Percentiles rank a stretch among this genome's conserved stretches.
Evolutionary conservation across 2,113 vertebrate genomes (phyloP).

Genomic region (Epinephelus fuscoguttatus): DNA sequence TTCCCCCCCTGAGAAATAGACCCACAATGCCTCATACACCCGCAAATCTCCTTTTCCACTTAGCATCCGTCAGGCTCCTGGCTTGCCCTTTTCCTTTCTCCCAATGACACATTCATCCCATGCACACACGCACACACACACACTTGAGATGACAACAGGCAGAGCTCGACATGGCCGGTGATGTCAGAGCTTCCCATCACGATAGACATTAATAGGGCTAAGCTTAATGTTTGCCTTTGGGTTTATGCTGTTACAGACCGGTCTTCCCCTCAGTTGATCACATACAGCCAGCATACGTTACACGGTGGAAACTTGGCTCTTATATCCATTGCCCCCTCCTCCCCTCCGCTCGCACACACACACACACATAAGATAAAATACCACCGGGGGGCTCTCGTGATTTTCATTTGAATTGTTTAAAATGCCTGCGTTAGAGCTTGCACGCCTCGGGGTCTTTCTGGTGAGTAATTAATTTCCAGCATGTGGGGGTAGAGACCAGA

Average conservation of each 20-base stretch:
- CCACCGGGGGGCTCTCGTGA: slow-evolving; percentile 58
- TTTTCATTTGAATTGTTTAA: slow-evolving; percentile 79
- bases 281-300: slow-evolving; percentile 19
- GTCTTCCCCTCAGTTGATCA: slow-evolving; percentile 24
- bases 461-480: slow-evolving; percentile 84
- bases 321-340: neutral
- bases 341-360: neutral
- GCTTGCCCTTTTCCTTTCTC: slow-evolving; percentile 20
- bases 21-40: neutral
- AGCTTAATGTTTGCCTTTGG: slow-evolving; percentile 32
- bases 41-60: slow-evolving; percentile 15
- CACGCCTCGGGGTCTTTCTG: slow-evolving; percentile 78
- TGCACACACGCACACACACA: slow-evolving; percentile 18
- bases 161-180: slow-evolving; percentile 37
- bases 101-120: slow-evolving; percentile 21
- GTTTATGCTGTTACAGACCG: slow-evolving; percentile 15
- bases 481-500: slow-evolving; percentile 74
- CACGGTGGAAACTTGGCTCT: slow-evolving; percentile 35
- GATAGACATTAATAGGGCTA: slow-evolving; percentile 35
- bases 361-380: slow-evolving; percentile 53
- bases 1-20: neutral
- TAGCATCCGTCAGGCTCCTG: slow-evolving; percentile 20
- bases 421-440: slow-evolving; percentile 71
- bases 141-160: slow-evolving; percentile 41
- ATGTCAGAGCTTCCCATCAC: slow-evolving; percentile 55